Percentiles rank a stretch among this genome's conserved stretches.
Evolutionary conservation across 2,797 vertebrate species (phyloP).

Genomic region (Meriones psammophilus): DNA sequence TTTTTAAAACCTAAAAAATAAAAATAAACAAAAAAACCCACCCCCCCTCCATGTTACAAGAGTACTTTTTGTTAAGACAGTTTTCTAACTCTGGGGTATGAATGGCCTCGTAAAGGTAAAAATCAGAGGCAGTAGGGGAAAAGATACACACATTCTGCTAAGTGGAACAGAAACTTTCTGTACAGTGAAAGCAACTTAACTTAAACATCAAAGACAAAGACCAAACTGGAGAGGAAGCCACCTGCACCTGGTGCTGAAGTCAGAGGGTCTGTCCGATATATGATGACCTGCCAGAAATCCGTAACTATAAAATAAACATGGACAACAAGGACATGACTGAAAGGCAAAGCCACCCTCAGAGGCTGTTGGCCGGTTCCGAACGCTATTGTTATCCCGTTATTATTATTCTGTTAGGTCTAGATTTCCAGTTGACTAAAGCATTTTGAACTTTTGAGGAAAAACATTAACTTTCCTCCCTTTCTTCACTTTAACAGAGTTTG

Average conservation of each 20-base stretch:
- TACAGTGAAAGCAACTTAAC: not conserved
- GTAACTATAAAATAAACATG: conserved; percentile 29
- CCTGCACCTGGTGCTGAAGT: not conserved
- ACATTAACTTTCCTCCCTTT: conserved; percentile 70
- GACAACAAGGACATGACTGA: not conserved
- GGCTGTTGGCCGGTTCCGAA: not conserved
- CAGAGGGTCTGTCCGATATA: not conserved
- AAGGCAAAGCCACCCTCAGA: not conserved
- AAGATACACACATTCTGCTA: not conserved
- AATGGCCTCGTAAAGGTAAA: not conserved
- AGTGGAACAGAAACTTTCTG: not conserved
- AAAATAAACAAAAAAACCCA: not conserved
- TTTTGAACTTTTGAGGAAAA: conserved; percentile 66
- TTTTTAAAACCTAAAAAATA: not conserved
- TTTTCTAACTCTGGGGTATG: conserved; percentile 16
- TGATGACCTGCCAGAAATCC: not conserved
- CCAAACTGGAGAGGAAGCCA: conserved; percentile 14
- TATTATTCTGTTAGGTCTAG: conserved; percentile 16
- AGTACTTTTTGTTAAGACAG: not conserved
- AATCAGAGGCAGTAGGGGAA: conserved; percentile 3
- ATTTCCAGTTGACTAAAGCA: conserved; percentile 22
- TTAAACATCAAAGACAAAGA: conserved; percentile 47
- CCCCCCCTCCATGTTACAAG: not conserved
- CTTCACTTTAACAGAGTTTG: conserved; percentile 87
- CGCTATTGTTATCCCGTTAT: too few species aligned